Base-by-base conservation (phyloP, 2,888 invertebrate species). In the Idaea aversata region DNA sequence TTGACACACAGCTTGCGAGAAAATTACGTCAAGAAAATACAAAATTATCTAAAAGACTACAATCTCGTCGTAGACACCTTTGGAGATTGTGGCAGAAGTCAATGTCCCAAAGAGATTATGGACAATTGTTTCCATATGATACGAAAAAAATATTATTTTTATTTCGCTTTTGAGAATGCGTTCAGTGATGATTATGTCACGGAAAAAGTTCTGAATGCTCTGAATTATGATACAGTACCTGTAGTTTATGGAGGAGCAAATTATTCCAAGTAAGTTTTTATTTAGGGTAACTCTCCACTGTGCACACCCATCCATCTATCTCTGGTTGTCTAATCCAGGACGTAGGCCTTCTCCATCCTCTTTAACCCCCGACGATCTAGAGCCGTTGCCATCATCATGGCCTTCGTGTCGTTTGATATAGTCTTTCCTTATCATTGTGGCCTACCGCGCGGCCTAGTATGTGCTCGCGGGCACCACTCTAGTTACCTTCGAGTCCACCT, bases 241-340 rank as follows among this genome's bases (percentile, higher is more conserved):
- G 92, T 96, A 5, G 95, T 95, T 5, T 95, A 94, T 86, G 95
- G 96, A 1, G 95, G 94, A 60, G 94, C 94, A 63, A 94, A 96
- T 83, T 96, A 96, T 82, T 85, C 83, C 57, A 88, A 88, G 91
- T 87, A 70, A 73, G 62, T 66, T 66, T 13, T 25, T 4, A n/a
- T 47, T 58, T n/a, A 59, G 15, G 5, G 57, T 38, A 36, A 10
- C 4, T 35, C n/a, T 63, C 62, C 34, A 47, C 4, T 25, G 25
- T 25, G 25, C 25, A 25, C 3, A 25, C 25, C 25, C n/a, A n/a
- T n/a, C n/a, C n/a, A n/a, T n/a, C n/a, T n/a, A 25, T 3, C 25
- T 25, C 25, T 25, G 25, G 25, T 25, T 25, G 25, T 25, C 25
- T 3, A 25, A 25, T 25, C 25, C 25, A 25, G 25, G 25, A 25